phyloP scores from a whole-genome alignment of 2,113 vertebrate species.

The Noctilio leporinus region DNA sequence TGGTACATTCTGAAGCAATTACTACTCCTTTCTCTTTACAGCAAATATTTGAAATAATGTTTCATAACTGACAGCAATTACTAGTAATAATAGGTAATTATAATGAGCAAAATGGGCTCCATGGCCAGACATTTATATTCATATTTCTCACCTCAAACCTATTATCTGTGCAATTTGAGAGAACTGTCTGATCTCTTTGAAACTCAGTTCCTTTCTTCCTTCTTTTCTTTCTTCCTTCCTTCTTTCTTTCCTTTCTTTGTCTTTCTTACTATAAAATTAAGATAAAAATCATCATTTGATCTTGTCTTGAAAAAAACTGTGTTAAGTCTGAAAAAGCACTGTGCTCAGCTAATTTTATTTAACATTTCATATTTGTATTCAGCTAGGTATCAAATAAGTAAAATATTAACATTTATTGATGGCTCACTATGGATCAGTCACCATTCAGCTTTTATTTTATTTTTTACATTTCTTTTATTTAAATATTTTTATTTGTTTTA shows the following conservation, averaged over 20 bases:
- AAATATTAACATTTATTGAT: background rate
- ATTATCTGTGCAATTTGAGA: background rate
- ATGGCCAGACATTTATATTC: background rate
- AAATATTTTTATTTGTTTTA: too few species aligned
- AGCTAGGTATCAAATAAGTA: background rate
- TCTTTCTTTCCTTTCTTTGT: background rate
- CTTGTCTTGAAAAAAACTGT: background rate
- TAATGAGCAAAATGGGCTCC: background rate
- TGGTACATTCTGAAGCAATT: background rate
- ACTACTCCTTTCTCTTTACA: background rate
- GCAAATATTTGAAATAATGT: background rate
- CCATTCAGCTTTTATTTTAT: background rate
- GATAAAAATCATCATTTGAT: background rate
- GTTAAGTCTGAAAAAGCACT: background rate
- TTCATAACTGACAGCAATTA: background rate
- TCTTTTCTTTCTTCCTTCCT: background rate
- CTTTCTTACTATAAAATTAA: background rate
- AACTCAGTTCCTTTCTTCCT: background rate
- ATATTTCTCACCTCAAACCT: background rate
- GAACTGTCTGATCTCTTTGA: background rate
- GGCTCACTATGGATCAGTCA: background rate
- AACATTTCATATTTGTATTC: background rate
- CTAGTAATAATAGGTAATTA: background rate
- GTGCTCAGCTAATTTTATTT: background rate
- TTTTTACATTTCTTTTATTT: too few species aligned